These are phyloP conservation scores for Sebastes steindachneri DNA, from an alignment of 2,797 vertebrate species.

Conservation along the genomic window DNA sequence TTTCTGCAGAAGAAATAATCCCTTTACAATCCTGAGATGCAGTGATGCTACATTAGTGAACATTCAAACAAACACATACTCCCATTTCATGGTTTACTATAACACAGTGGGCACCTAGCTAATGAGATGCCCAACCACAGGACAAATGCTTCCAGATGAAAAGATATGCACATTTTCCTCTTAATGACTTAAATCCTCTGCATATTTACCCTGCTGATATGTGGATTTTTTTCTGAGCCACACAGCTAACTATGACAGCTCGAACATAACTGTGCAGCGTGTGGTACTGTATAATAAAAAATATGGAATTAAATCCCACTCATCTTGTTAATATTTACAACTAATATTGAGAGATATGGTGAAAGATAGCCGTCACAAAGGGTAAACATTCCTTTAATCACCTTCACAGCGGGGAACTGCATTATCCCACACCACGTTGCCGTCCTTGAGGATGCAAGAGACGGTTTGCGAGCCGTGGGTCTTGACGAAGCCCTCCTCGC, in stretches of 20 bases:
- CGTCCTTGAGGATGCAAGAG: constrained; percentile 96
- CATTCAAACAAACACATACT: background rate
- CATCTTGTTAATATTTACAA: background rate
- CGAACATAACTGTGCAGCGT: background rate
- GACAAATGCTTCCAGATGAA: background rate
- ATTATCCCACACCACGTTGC: constrained; percentile 96
- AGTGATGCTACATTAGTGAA: background rate
- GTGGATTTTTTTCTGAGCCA: background rate
- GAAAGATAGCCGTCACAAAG: too few species aligned
- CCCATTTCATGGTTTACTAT: background rate
- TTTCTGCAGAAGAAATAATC: background rate
- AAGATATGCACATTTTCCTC: background rate
- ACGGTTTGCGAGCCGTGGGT: constrained; percentile 95
- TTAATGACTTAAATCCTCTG: background rate
- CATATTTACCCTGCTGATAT: background rate
- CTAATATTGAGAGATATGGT: background rate
- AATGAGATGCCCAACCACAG: background rate
- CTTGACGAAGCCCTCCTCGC: constrained; percentile 95
- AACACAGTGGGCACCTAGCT: background rate
- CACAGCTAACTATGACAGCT: background rate
- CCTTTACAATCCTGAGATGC: background rate
- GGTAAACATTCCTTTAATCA: constrained; percentile 48
- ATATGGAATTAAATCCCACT: background rate
- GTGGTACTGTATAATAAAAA: background rate
- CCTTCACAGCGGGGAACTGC: constrained; percentile 97